Conservation (phyloP, 2,113 vertebrate genomes). For the Scolopax mira region DNA sequence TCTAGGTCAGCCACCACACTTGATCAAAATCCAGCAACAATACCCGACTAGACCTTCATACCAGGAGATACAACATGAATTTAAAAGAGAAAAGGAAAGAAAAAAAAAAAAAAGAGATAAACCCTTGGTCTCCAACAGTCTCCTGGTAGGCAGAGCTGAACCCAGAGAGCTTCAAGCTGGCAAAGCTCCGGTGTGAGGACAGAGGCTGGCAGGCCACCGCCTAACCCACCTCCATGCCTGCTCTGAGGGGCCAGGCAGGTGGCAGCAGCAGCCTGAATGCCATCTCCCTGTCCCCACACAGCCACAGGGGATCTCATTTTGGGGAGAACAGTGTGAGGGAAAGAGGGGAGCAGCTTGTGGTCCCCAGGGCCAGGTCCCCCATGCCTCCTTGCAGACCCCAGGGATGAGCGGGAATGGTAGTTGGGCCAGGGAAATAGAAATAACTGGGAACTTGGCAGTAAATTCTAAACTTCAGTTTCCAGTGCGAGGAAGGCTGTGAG, state of each 20-base stretch:
- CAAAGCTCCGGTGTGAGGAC: not conserved
- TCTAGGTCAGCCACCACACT: not conserved
- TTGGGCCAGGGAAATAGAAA: not conserved
- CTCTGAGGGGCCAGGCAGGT: not conserved
- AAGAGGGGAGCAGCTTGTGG: not conserved
- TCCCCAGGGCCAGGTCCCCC: rapidly evolving
- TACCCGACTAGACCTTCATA: not conserved
- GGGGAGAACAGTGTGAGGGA: not conserved
- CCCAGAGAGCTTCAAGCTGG: not conserved
- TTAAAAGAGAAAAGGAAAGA: not conserved
- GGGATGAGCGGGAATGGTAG: not conserved
- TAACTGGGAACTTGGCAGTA: rapidly evolving
- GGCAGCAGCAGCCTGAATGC: rapidly evolving
- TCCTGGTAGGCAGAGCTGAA: too few species aligned
- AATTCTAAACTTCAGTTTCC: rapidly evolving
- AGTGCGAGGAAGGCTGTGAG: not conserved
- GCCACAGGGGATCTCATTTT: too few species aligned
- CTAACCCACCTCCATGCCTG: rapidly evolving
- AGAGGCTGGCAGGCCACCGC: not conserved
- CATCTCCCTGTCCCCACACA: rapidly evolving
- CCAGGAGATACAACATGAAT: not conserved
- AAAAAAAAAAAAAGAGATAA: not conserved
- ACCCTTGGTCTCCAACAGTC: not conserved
- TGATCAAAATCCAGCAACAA: not conserved
- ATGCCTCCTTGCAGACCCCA: rapidly evolving